A percentile compares a stretch with the other conserved stretches of the same genome.
Evolutionary conservation across 2,113 vertebrate species (phyloP).

Genomic region (Psettodes erumei): DNA sequence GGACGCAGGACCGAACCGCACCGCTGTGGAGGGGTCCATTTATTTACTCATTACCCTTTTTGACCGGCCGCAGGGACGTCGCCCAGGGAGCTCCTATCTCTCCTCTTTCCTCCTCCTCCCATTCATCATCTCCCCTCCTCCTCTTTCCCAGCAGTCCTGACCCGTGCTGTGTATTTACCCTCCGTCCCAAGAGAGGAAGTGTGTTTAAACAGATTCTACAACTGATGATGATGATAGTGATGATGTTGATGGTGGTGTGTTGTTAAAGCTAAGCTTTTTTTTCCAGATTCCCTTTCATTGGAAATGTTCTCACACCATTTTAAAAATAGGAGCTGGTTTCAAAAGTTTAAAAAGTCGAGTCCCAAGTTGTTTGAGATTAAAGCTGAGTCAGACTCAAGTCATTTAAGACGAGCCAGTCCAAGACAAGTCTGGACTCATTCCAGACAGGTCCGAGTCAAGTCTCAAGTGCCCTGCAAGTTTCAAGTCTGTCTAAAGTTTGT

Average conservation of each 20-base stretch:
- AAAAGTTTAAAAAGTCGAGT: neutral
- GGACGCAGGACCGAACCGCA: too few relatives aligned
- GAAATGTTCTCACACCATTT: too few relatives aligned
- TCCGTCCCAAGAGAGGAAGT: constrained; percentile 35
- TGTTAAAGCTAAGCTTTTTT: neutral
- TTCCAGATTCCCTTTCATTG: neutral
- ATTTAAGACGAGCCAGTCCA: too few relatives aligned
- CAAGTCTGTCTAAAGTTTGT: too few relatives aligned
- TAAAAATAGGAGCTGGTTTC: too few relatives aligned
- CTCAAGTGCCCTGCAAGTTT: neutral
- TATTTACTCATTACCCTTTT: neutral
- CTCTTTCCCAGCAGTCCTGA: constrained; percentile 19
- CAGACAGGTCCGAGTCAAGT: neutral
- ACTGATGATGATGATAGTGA: neutral
- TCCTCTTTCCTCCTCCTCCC: neutral
- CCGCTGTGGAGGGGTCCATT: neutral
- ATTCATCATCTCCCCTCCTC: constrained; percentile 14
- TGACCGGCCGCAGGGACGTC: neutral
- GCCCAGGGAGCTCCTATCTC: too few relatives aligned
- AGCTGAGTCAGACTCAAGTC: too few relatives aligned
- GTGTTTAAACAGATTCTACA: constrained; percentile 10
- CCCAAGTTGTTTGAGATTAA: neutral
- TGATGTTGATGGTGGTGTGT: neutral
- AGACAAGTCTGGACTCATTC: too few relatives aligned
- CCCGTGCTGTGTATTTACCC: constrained; percentile 28